Evolutionary conservation across 2,888 invertebrate species (phyloP).

Genomic region (Magallana nippona): DNA sequence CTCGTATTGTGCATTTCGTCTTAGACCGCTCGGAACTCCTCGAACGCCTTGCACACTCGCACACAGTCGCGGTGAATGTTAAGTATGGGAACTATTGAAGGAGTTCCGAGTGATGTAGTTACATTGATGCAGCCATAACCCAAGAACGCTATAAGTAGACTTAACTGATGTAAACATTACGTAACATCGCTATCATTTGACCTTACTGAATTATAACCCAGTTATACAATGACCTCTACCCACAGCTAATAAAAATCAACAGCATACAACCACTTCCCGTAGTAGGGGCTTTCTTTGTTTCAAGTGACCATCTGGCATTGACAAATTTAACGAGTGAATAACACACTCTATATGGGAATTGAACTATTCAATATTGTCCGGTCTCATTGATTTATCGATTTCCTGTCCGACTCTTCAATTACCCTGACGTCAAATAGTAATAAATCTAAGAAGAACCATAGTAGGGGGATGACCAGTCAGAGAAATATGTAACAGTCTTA

Average conservation of each 20-base stretch:
- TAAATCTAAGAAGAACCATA: constrained; percentile 5
- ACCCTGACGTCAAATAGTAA: constrained; percentile 10
- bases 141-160: too few relatives aligned
- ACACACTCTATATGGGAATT: neutral
- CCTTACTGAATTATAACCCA: too few relatives aligned
- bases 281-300: neutral
- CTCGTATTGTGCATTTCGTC: too few relatives aligned
- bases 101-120: too few relatives aligned
- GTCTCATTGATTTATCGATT: constrained; percentile 22
- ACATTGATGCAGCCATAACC: too few relatives aligned
- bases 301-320: constrained; percentile 8
- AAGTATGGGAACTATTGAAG: too few relatives aligned
- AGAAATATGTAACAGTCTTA: neutral
- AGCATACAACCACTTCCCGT: neutral
- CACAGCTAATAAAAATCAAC: neutral
- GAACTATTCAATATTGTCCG: constrained; percentile 18
- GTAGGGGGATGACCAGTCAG: neutral
- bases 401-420: neutral
- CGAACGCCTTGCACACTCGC: too few relatives aligned
- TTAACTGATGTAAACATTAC: too few relatives aligned
- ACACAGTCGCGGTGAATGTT: too few relatives aligned
- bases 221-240: neutral
- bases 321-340: constrained; percentile 28
- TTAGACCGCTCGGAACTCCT: too few relatives aligned
- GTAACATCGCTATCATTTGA: too few relatives aligned